Evolutionary conservation across 2,888 invertebrate genomes (phyloP), one percentile per base, ranked within the genome.

Genomic region (Baccha elongata): DNA sequence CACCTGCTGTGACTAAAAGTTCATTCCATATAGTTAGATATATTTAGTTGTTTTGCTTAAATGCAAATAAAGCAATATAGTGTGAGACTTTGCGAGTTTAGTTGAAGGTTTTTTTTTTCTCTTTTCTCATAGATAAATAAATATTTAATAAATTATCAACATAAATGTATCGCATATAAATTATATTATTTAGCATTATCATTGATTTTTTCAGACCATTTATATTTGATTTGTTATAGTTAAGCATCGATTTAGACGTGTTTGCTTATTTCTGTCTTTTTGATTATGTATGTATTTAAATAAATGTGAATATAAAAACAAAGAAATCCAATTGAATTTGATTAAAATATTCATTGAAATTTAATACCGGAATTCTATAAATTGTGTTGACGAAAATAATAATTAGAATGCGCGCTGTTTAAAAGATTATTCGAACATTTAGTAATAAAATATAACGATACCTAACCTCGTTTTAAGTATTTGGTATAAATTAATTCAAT

Each of bases 1-100:
- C 80, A 74, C 80, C 80, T 74, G 80, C 74, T 80, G 80, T 23
- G 74, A n/a, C 21, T 48, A 52, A 42, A 40, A 65, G 58, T 50
- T 80, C 55, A 64, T 32, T 42, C 46, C 44, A 23, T 15, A 6
- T 23, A n/a, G n/a, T n/a, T n/a, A n/a, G 23, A 3, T 5, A 8
- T 15, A 5, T 17, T 8, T 17, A 35, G 60, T 26, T 74, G 21
- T 19, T 44, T 48, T 23, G 73, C 73, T 48, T 55, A 79, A 78
- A 72, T 37, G 42, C 52, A 29, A 23, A 67, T 42, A 65, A 55
- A 58, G 48, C 15, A 58, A 44, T 10, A 10, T 26, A 13, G 52
- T 48, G 13, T 40, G 11, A 15, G 52, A 44, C 42, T 71, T 52
- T 29, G 23, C 37, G 29, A 21, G 40, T 50, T 40, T n/a, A n/a